These are phyloP conservation scores for Odontomyia ornata DNA, from an alignment of 2,888 invertebrate genomes.

Conservation along the genomic window DNA sequence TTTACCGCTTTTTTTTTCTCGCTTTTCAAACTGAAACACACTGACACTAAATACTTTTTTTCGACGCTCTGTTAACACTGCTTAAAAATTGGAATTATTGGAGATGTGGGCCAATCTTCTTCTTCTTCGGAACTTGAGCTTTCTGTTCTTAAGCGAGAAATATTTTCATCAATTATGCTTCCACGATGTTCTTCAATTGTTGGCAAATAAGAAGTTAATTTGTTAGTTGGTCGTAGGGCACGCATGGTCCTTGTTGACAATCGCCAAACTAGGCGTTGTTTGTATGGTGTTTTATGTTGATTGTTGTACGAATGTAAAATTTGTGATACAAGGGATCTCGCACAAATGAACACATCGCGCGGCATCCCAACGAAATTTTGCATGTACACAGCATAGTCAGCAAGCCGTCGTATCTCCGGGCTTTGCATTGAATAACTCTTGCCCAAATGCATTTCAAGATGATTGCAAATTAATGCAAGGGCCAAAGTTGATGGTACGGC, in stretches of 20 bases:
- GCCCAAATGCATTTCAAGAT: slow-evolving; percentile 68
- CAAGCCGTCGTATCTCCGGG: slow-evolving; percentile 70
- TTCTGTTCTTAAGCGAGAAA: too few relatives aligned
- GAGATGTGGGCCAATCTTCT: too few relatives aligned
- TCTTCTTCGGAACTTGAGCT: too few relatives aligned
- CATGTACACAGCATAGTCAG: slow-evolving; percentile 75
- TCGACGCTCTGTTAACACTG: too few relatives aligned
- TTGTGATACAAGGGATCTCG: too few relatives aligned
- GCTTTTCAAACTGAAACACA: too few relatives aligned
- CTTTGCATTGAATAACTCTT: slow-evolving; percentile 63
- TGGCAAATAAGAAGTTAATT: slow-evolving; percentile 75
- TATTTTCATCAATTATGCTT: too few relatives aligned
- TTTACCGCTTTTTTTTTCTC: too few relatives aligned
- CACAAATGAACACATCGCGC: slow-evolving; percentile 71
- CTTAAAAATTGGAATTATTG: too few relatives aligned
- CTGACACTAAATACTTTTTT: too few relatives aligned
- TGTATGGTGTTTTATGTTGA: slow-evolving; percentile 72
- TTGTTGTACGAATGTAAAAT: too few relatives aligned
- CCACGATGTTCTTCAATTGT: slow-evolving; percentile 77
- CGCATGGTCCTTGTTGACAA: slow-evolving; percentile 76
- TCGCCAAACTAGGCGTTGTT: slow-evolving; percentile 80
- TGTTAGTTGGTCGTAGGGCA: slow-evolving; percentile 73
- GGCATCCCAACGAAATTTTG: slow-evolving; percentile 77
- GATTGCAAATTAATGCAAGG: slow-evolving; percentile 77
- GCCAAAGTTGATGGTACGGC: slow-evolving; percentile 80